Evolutionary conservation across 2,888 invertebrate species (phyloP), one percentile per base, ranked within the genome.

Genomic region (Yponomeuta evonymella): DNA sequence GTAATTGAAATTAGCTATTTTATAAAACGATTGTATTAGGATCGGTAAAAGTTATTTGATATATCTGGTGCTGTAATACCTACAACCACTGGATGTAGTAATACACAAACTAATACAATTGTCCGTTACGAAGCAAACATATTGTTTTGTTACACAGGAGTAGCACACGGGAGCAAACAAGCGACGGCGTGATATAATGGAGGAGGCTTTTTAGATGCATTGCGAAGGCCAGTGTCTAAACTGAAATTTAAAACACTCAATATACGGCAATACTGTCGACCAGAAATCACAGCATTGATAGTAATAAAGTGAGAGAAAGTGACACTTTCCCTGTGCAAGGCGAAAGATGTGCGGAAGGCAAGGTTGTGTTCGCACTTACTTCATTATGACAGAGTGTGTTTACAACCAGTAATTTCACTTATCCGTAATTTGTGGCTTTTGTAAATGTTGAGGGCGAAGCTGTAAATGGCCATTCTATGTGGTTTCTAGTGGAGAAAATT

Each of bases 391-490:
- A 78, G 79, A 84, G 81, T 87, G 84, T 79, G 81, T 11, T 43
- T 15, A 15, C 63, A 70, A 63, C 36, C 70, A 5, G 58, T 58
- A 69, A 69, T 69, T 69, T 69, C 15, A 67, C 23, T 36, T 81
- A 77, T 75, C 76, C 75, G 79, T 78, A 78, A 83, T 84, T 85
- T 88, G 89, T 80, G 89, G 89, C 63, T 70, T 70, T 63, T 36
- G 15, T 33, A 48, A 69, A 36, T 33, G 33, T 8, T 6, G 15
- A 43, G 36, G 67, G 33, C 67, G 67, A 36, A 33, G 64, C 64
- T 33, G 15, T 43, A 36, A 66, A 36, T 10, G 30, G 36, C 66
- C 10, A 67, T 67, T 67, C 12, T 43, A 67, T 67, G 33, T 65
- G 67, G 43, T 67, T 67, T 29, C 29, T 23, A 29, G 43, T n/a